Evolutionary conservation across 2,113 vertebrate species (phyloP).

Genomic region (Thomomys bottae): DNA sequence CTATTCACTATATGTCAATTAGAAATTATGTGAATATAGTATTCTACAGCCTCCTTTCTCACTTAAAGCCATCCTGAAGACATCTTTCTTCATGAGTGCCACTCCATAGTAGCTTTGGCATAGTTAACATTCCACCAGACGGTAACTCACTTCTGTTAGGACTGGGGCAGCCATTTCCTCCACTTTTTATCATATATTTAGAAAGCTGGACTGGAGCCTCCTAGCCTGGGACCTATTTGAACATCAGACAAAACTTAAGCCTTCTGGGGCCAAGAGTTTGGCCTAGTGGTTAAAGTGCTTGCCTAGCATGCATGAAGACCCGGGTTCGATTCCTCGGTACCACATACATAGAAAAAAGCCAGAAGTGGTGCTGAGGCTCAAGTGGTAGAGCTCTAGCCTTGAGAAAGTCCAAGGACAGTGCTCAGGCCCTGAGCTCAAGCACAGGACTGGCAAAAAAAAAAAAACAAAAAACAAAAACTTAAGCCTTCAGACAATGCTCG

Average conservation of each 20-base stretch:
- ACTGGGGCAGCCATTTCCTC: background rate
- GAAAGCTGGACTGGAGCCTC: background rate
- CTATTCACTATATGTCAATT: background rate
- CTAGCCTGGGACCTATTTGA: background rate
- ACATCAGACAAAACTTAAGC: conserved; percentile 36
- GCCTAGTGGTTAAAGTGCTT: too few species aligned
- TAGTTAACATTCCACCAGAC: background rate
- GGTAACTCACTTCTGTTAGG: background rate
- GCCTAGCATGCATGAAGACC: too few species aligned
- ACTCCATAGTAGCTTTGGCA: too few species aligned
- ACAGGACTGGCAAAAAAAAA: too few species aligned
- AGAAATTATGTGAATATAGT: background rate
- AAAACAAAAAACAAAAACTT: too few species aligned
- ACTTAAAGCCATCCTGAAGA: background rate
- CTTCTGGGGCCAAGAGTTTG: too few species aligned
- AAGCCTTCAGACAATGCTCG: background rate
- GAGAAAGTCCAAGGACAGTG: too few species aligned
- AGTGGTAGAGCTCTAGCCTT: too few species aligned
- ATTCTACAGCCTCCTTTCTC: background rate
- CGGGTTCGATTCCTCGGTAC: too few species aligned
- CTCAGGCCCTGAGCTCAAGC: too few species aligned
- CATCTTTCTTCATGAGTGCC: background rate
- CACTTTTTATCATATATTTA: conserved; percentile 55
- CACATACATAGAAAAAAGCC: too few species aligned
- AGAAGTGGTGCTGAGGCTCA: too few species aligned